phyloP scores from a whole-genome alignment of 2,888 invertebrate species.

The Orchesella flavescens region DNA sequence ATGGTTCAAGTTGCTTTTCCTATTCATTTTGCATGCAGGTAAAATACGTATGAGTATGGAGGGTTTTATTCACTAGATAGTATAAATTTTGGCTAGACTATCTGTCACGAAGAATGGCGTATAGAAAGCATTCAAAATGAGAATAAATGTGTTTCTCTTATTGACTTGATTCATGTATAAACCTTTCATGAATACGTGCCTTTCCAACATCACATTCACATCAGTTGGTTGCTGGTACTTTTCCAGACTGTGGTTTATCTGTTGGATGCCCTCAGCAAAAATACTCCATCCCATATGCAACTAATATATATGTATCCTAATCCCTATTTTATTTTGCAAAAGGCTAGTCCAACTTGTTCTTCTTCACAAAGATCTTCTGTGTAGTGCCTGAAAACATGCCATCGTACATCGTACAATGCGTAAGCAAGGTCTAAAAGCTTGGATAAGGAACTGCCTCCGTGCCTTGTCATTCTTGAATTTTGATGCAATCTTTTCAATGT shows the following conservation, averaged over 20 bases:
- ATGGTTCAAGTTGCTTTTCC: neutral
- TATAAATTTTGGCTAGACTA: conserved; percentile 23
- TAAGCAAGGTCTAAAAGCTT: neutral
- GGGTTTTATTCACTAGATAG: neutral
- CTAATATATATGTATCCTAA: neutral
- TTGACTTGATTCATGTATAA: conserved; percentile 35
- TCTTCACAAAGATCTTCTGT: neutral
- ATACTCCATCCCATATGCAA: neutral
- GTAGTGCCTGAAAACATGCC: neutral
- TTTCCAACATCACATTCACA: neutral
- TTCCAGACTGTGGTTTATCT: conserved; percentile 23
- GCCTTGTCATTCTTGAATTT: conserved; percentile 45
- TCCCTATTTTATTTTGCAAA: neutral
- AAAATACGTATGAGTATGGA: neutral
- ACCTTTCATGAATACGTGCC: conserved; percentile 14
- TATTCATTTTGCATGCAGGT: conserved; percentile 10
- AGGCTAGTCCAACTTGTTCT: neutral
- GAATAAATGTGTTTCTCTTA: conserved; percentile 29
- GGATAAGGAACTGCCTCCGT: conserved; percentile 37
- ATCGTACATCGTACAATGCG: neutral
- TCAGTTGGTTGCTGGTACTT: neutral
- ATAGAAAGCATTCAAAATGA: conserved; percentile 28
- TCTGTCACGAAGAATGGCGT: conserved; percentile 12
- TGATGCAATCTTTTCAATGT: conserved; percentile 50
- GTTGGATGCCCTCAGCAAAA: neutral